Evolutionary conservation across 2,113 vertebrate species (phyloP), one percentile per base, ranked within the genome.

Genomic region (Polyodon spathula): DNA sequence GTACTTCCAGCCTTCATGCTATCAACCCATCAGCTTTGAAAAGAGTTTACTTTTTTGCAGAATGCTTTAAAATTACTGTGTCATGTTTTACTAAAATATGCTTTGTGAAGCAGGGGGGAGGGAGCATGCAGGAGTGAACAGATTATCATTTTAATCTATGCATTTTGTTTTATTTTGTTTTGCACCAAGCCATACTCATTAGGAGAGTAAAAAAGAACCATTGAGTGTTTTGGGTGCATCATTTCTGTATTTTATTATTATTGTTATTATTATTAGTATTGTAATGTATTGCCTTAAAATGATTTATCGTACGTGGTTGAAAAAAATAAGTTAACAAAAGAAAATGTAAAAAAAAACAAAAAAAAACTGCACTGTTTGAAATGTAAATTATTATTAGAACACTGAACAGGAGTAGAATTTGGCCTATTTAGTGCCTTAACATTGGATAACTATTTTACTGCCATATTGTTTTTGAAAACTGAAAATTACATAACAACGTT

Each of bases 301-400:
- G 81, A 84, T 81, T 86, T 72, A 74, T 85, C 79, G 80, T 86
- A 92, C 90, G 84, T 89, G 88, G 87, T 89, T 92, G 85, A 87
- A 61, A 88, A 91, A 89, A 83, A 91, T 94, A 96, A 93, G 85
- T 97, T 94, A 97, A 96, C 89, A 91, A 88, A 90, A n/a, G n/a
- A n/a, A n/a, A n/a, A n/a, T n/a, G n/a, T n/a, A n/a, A 79, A 78
- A 80, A 77, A 81, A 80, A 69, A 81, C 92, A 88, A 93, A 86
- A n/a, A n/a, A n/a, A 92, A 93, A 85, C 82, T 97, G 94, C 93
- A 97, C 94, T 97, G 92, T 97, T 93, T 92, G 83, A 93, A 92
- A 89, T 94, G 89, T 97, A 97, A 97, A 92, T 97, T 95, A 97
- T 95, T 97, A 83, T 88, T 92, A 95, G 88, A 91, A 94, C 88